Evolutionary conservation across 2,113 vertebrate genomes (phyloP).

Genomic region (Ochotona curzoniae): DNA sequence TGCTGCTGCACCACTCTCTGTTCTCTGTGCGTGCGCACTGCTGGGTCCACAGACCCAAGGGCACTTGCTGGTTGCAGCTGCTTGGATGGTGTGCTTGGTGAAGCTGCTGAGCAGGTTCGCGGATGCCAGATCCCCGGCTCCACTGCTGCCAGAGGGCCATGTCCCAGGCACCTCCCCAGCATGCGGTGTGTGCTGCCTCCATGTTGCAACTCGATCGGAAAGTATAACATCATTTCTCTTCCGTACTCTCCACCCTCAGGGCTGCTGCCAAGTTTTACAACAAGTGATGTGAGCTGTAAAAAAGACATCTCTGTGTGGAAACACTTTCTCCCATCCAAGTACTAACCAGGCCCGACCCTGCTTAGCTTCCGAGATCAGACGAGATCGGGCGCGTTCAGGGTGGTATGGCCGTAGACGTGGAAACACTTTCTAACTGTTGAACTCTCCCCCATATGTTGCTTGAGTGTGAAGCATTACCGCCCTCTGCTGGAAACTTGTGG

Average conservation of each 20-base stretch:
- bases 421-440: not conserved
- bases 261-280: not conserved
- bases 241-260: not conserved
- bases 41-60: accelerated
- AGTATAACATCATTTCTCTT: not conserved
- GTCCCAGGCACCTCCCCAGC: too few relatives aligned
- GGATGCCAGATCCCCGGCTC: accelerated
- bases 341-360: too few relatives aligned
- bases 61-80: not conserved
- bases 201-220: not conserved
- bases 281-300: not conserved
- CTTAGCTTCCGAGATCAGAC: too few relatives aligned
- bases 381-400: too few relatives aligned
- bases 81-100: not conserved
- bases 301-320: not conserved
- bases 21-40: accelerated
- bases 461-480: not conserved
- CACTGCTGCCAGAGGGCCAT: too few relatives aligned
- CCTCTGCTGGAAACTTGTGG: conserved; percentile 49
- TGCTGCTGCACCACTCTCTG: too few relatives aligned
- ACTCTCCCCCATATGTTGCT: accelerated
- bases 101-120: not conserved
- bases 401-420: too few relatives aligned
- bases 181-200: not conserved
- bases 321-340: too few relatives aligned